Conservation (phyloP, 2,797 vertebrate genomes). For the Bradypodion ventrale region DNA sequence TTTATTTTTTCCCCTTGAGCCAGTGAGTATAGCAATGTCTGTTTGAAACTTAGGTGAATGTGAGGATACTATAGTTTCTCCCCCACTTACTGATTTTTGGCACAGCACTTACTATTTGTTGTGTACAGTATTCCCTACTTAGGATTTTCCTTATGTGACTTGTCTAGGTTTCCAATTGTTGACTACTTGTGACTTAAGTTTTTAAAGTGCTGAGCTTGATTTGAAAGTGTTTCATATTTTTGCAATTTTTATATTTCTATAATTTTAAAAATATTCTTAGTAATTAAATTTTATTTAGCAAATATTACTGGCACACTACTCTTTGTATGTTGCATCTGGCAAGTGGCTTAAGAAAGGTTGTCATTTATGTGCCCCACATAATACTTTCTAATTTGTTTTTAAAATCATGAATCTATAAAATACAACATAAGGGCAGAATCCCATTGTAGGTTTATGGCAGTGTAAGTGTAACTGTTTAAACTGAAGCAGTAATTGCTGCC, state of each 20-base stretch:
- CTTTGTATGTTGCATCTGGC: background rate
- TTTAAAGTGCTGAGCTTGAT: background rate
- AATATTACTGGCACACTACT: background rate
- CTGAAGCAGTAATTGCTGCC: too few species aligned
- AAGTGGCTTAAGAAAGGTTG: background rate
- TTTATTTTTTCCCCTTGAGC: too few species aligned
- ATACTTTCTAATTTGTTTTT: too few species aligned
- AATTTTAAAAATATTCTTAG: background rate
- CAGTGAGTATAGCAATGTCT: background rate
- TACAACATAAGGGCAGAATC: too few species aligned
- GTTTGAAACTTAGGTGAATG: background rate
- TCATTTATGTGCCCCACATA: background rate
- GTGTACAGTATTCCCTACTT: background rate
- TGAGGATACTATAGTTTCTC: background rate
- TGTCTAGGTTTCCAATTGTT: background rate
- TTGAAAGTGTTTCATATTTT: background rate
- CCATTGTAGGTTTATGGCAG: too few species aligned
- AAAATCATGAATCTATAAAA: too few species aligned
- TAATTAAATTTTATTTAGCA: background rate
- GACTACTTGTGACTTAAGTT: too few species aligned
- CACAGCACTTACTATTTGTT: too few species aligned
- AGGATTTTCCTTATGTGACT: background rate
- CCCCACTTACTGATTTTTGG: background rate
- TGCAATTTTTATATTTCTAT: background rate
- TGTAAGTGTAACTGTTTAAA: too few species aligned